Evolutionary conservation across 2,113 vertebrate genomes (phyloP).

Genomic region (Epinephelus fuscoguttatus): DNA sequence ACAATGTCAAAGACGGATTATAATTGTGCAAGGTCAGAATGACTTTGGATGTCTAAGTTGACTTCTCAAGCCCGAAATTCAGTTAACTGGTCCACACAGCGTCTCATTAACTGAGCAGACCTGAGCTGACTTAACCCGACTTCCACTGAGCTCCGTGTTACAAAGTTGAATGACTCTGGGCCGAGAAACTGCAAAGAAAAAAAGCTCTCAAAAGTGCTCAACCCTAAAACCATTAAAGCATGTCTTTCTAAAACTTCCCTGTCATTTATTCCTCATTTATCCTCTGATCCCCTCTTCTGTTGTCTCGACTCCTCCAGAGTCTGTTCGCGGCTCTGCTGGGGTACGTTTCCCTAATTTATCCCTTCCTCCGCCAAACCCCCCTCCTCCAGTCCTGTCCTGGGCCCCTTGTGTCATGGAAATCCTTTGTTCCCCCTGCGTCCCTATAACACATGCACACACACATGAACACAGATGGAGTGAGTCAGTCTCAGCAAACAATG

Average conservation of each 20-base stretch:
- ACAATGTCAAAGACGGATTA: constrained; percentile 21
- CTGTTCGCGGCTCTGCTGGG: constrained; percentile 41
- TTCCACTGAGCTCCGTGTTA: constrained; percentile 56
- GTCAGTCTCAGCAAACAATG: constrained; percentile 40
- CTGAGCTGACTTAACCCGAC: constrained; percentile 64
- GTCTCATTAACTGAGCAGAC: constrained; percentile 53
- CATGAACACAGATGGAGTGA: constrained; percentile 68
- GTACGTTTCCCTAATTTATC: constrained; percentile 66
- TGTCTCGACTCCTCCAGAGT: constrained; percentile 57
- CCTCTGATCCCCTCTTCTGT: constrained; percentile 70
- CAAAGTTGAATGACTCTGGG: constrained; percentile 57
- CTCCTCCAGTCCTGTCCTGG: constrained; percentile 38
- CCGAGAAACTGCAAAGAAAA: constrained; percentile 33
- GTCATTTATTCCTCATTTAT: constrained; percentile 72
- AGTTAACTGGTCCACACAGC: constrained; percentile 53
- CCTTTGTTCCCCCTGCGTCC: constrained; percentile 74
- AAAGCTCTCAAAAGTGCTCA: constrained; percentile 61
- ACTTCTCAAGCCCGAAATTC: constrained; percentile 45
- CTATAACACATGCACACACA: constrained; percentile 56
- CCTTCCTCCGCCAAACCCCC: constrained; percentile 11
- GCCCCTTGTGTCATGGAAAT: constrained; percentile 76
- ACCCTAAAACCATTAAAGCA: constrained; percentile 81
- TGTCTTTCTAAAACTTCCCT: constrained; percentile 68
- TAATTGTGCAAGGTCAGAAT: constrained; percentile 43
- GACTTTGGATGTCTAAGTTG: constrained; percentile 46